Evolutionary conservation across 2,113 vertebrate genomes (phyloP), one percentile per base, ranked within the genome.

Genomic region (Apteryx owenii): DNA sequence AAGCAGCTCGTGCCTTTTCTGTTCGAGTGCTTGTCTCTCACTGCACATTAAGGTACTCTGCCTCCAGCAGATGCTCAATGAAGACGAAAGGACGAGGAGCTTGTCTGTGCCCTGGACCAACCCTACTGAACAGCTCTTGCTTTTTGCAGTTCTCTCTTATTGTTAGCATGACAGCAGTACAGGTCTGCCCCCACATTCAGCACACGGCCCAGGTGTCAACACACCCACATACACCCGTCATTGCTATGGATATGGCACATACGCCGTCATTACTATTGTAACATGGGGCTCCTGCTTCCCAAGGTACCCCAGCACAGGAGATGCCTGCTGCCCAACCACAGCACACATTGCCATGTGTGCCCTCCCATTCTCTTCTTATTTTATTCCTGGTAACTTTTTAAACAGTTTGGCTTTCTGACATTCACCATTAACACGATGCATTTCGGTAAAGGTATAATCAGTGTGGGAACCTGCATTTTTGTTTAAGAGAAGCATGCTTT

Each of bases 311-410:
- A 62, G 64, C 2, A 3, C 40, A 20, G 40, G 40, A 78, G 48
- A n/a, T 4, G 2, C 15, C 0, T 0, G 9, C 50, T 65, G 29
- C 50, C 56, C 6, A 1, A 38, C 31, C 40, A 40, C 54, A 54
- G 33, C 42, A 11, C 0, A 51, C 20, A 23, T 51, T 9, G 50
- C 50, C n/a, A 2, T 50, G 11, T 8, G 31, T 46, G 15, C 14
- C 58, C 23, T 72, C 5, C 7, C 20, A 5, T 83, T 72, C 9
- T 77, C 16, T 16, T 60, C 26, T 29, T 77, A 9, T 9, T 64
- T 77, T 50, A 25, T 33, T 21, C 42, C 72, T 78, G 72, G 58
- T 60, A 83, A 66, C 18, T 60, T 28, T 88, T 71, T 22, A 44
- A 56, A 23, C 10, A 72, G 64, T 78, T 22, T 17, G 5, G 29